Evolutionary conservation across 2,888 invertebrate genomes (phyloP), one percentile per base, ranked within the genome.

Genomic region (Dicranocentrus wangi): DNA sequence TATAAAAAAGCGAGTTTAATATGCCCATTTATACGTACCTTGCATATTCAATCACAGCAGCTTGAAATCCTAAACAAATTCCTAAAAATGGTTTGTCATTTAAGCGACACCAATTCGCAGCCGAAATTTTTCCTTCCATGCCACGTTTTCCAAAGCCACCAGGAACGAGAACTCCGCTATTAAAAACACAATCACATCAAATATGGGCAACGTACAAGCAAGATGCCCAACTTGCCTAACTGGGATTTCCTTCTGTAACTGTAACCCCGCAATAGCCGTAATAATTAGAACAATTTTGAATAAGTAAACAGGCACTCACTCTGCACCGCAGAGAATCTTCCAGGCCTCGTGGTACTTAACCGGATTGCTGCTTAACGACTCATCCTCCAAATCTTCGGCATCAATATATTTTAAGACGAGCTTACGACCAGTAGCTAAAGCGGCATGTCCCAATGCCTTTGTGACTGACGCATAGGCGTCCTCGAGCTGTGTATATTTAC

Each of bases 141-240:
- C 99, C 99, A 73, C 99, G 92, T 85, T 93, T 93, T 0, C 99
- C 99, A 89, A 99, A 99, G 13, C 99, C 99, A 77, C 99, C 99
- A 1, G 99, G 99, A 0, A 99, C 96, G 85, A 99, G 92, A 0
- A 99, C 93, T 32, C 98, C 98, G 88, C 95, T 96, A 87, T 55
- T 90, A 89, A 63, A n/a, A n/a, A n/a, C n/a, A n/a, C n/a, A 58
- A 28, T 27, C n/a, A 55, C n/a, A n/a, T 19, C 21, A 60, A 60
- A 17, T n/a, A n/a, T n/a, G n/a, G n/a, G n/a, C n/a, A n/a, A n/a
- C n/a, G n/a, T n/a, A n/a, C n/a, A n/a, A n/a, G n/a, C n/a, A n/a
- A n/a, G n/a, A n/a, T n/a, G n/a, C n/a, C n/a, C n/a, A n/a, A n/a
- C n/a, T n/a, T n/a, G n/a, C n/a, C n/a, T n/a, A n/a, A n/a, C n/a